phyloP scores from a whole-genome alignment of 1,140 invertebrate species.

The Cyclina sinensis region DNA sequence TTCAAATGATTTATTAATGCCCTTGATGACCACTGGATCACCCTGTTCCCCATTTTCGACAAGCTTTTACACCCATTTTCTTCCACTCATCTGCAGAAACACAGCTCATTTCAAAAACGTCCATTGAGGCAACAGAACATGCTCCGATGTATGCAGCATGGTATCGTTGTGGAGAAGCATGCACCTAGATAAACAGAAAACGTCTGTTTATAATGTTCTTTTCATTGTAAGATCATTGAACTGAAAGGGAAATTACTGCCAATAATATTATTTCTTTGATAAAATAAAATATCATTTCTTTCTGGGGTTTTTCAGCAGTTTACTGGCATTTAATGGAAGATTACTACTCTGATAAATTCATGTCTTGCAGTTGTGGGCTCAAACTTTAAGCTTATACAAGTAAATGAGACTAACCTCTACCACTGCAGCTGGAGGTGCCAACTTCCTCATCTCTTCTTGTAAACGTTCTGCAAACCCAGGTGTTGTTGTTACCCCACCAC shows the following conservation, averaged over 20 bases:
- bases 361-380: no score
- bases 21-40: constrained; percentile 20
- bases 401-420: constrained; percentile 88
- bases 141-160: constrained; percentile 90
- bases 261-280: no score
- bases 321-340: no score
- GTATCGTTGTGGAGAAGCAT: constrained; percentile 89
- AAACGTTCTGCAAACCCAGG: constrained; percentile 90
- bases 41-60: constrained; percentile 79
- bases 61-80: constrained; percentile 76
- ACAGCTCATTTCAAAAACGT: constrained; percentile 88
- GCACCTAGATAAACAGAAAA: constrained; percentile 87
- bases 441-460: constrained; percentile 88
- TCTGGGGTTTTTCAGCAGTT: no score
- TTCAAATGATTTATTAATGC: not conserved
- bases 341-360: no score
- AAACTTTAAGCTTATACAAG: no score
- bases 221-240: no score
- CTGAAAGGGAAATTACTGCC: no score
- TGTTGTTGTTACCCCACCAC: constrained; percentile 89
- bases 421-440: constrained; percentile 89
- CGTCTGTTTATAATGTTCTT: no score
- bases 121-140: constrained; percentile 88
- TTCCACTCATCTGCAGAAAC: constrained; percentile 86
- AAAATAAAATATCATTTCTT: no score